These are phyloP conservation scores for Nomada fucata DNA, from an alignment of 2,888 invertebrate species.

Conservation along the genomic window DNA sequence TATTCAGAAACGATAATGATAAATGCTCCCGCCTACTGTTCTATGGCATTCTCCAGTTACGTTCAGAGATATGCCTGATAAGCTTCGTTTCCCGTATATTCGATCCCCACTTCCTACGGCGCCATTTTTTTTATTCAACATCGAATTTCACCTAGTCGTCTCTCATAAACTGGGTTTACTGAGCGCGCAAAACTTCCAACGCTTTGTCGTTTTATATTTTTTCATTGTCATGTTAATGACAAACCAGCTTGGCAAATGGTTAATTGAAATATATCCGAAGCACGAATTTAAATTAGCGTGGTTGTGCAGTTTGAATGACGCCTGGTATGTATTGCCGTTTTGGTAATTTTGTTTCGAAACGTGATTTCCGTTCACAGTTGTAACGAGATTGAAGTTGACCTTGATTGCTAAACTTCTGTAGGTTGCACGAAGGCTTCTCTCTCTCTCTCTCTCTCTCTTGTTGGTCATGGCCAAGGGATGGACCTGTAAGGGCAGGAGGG, in stretches of 20 bases:
- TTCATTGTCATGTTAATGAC: neutral
- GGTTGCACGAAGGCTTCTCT: constrained; percentile 37
- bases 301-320: constrained; percentile 9
- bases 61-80: constrained; percentile 36
- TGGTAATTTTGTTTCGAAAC: constrained; percentile 31
- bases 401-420: constrained; percentile 49
- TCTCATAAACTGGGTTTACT: neutral
- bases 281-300: neutral
- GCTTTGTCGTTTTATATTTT: neutral
- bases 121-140: neutral
- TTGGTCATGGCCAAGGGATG: constrained; percentile 61
- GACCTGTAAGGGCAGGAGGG: constrained; percentile 25
- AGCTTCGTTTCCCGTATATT: constrained; percentile 1
- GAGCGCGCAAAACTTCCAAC: constrained; percentile 4
- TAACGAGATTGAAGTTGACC: constrained; percentile 35
- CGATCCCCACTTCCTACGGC: too few species aligned
- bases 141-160: constrained; percentile 38
- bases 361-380: constrained; percentile 32
- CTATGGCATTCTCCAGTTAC: constrained; percentile 32
- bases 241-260: constrained; percentile 13
- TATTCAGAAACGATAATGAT: constrained; percentile 4
- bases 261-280: constrained; percentile 24
- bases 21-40: neutral
- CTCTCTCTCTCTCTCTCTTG: constrained; percentile 6
- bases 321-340: constrained; percentile 23